phyloP scores from a whole-genome alignment of 1,140 invertebrate genomes.

The Euwallacea fornicatus region DNA sequence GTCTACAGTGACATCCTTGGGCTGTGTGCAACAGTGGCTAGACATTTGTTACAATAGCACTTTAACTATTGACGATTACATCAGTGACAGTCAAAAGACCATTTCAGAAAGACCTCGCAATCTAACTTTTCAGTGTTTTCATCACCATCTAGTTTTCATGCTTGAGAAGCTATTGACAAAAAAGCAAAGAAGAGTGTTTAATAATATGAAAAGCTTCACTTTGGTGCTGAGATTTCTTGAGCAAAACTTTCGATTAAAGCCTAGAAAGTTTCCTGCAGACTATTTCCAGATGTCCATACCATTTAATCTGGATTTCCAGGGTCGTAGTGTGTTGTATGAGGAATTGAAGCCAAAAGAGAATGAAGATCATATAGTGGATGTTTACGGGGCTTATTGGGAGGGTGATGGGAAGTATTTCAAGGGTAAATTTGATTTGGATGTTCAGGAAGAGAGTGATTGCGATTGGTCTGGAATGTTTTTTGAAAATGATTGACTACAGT shows the following conservation, averaged over 20 bases:
- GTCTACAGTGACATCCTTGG: slow-evolving; percentile 65
- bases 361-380: neutral
- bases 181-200: slow-evolving; percentile 73
- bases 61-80: slow-evolving; percentile 32
- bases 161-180: slow-evolving; percentile 76
- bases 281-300: slow-evolving; percentile 44
- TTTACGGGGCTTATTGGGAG: slow-evolving; percentile 21
- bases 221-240: slow-evolving; percentile 73
- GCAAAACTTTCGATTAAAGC: slow-evolving; percentile 57
- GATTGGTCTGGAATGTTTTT: slow-evolving; percentile 45
- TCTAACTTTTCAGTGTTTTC: slow-evolving; percentile 77
- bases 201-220: slow-evolving; percentile 69
- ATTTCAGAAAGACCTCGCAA: slow-evolving; percentile 55
- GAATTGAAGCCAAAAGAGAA: slow-evolving; percentile 32
- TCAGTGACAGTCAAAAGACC: slow-evolving; percentile 3
- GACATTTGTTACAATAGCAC: slow-evolving; percentile 62
- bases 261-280: slow-evolving; percentile 52
- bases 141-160: slow-evolving; percentile 95
- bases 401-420: slow-evolving; percentile 47
- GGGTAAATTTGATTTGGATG: slow-evolving; percentile 27
- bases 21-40: slow-evolving; percentile 87
- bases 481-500: slow-evolving; percentile 40
- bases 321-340: slow-evolving; percentile 37
- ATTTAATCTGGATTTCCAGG: slow-evolving; percentile 42
- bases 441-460: slow-evolving; percentile 24